A percentile compares a stretch with the other conserved stretches of the same genome.
These are phyloP conservation scores for Phengaris arion DNA, from an alignment of 2,888 invertebrate genomes.

Conservation along the genomic window DNA sequence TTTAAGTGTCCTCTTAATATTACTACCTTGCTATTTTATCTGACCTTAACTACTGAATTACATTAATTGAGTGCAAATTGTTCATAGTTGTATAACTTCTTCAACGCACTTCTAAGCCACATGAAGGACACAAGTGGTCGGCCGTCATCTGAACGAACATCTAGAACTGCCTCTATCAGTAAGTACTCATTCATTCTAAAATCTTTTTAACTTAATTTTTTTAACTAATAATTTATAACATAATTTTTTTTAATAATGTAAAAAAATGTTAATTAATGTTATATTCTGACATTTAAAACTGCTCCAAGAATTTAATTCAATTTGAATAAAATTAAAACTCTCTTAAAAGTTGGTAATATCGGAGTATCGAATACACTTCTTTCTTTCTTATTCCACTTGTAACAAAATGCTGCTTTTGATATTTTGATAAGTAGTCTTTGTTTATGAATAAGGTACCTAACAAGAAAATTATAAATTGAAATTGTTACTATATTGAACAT, in stretches of 20 bases:
- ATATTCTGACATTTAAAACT: background rate
- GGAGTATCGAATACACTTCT: background rate
- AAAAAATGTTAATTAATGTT: too few relatives aligned
- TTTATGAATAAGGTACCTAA: background rate
- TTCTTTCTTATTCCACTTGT: background rate
- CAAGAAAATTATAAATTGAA: background rate
- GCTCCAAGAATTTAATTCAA: background rate
- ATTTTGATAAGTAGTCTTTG: background rate
- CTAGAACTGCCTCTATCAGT: constrained; percentile 82
- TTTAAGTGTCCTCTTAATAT: too few relatives aligned
- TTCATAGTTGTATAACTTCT: constrained; percentile 94
- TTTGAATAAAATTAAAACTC: constrained; percentile 2
- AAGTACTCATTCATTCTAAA: constrained; percentile 44
- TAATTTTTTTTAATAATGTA: too few relatives aligned
- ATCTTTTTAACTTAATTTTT: background rate
- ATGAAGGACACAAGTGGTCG: constrained; percentile 85
- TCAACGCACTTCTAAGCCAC: constrained; percentile 93
- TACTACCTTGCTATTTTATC: too few relatives aligned
- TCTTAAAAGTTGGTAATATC: background rate
- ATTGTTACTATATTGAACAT: background rate
- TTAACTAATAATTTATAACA: too few relatives aligned
- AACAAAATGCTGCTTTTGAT: background rate
- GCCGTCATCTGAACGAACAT: constrained; percentile 81
- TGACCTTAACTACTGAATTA: too few relatives aligned
- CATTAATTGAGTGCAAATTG: constrained; percentile 36